These are phyloP conservation scores for Hippocampus mohnikei DNA, from an alignment of 2,113 vertebrate genomes.

Conservation along the genomic window DNA sequence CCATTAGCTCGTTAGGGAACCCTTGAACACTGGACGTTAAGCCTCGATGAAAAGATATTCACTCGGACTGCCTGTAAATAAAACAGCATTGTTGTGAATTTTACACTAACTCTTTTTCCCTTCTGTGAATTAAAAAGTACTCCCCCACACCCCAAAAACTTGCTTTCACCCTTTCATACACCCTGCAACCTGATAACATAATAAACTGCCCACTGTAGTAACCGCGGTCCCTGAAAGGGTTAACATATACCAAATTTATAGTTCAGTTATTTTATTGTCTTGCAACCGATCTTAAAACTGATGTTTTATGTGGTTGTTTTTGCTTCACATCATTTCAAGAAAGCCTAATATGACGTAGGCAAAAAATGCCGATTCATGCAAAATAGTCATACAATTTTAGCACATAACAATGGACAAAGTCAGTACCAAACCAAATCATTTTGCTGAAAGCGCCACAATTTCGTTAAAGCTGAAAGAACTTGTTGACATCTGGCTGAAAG, in stretches of 20 bases:
- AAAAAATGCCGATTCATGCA: not conserved
- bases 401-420: not conserved
- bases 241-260: not conserved
- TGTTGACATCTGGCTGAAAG: slow-evolving; percentile 56
- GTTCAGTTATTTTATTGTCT: not conserved
- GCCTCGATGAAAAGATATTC: slow-evolving; percentile 39
- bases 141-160: no score
- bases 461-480: slow-evolving; percentile 17
- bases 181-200: no score
- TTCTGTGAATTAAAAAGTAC: no score
- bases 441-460: not conserved
- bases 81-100: slow-evolving; percentile 16
- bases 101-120: no score
- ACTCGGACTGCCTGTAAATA: slow-evolving; percentile 43
- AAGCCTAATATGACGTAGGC: not conserved
- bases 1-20: slow-evolving; percentile 38
- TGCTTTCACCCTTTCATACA: not conserved
- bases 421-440: not conserved
- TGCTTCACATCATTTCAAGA: not conserved
- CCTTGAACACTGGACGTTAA: slow-evolving; percentile 52
- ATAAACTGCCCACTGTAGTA: no score
- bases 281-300: not conserved
- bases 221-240: no score
- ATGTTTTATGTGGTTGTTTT: not conserved
- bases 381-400: not conserved